A percentile compares a stretch with the other conserved stretches of the same genome.
These are phyloP conservation scores for Andrena dorsata DNA, from an alignment of 2,888 invertebrate genomes.

Conservation along the genomic window DNA sequence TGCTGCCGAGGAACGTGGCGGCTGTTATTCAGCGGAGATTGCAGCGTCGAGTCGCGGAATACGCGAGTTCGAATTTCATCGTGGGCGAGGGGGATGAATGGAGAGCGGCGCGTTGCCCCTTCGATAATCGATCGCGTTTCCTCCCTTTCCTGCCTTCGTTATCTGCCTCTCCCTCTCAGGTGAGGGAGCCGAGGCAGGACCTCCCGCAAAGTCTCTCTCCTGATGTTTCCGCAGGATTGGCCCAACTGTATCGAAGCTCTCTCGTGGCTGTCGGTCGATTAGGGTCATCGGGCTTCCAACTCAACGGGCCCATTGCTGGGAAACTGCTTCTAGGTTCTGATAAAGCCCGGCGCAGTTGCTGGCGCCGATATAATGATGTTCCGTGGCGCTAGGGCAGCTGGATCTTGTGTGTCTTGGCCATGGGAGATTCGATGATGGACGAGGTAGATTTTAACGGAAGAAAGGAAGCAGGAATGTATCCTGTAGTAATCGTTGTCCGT, in stretches of 20 bases:
- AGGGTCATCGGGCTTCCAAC: slow-evolving; percentile 76
- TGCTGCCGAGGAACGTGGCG: slow-evolving; percentile 24
- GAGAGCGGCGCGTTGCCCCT: slow-evolving; percentile 7
- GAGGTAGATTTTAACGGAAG: too few species aligned
- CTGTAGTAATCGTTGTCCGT: too few species aligned
- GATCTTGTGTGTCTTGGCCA: slow-evolving; percentile 20
- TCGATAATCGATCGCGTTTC: slow-evolving; percentile 28
- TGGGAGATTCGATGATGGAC: too few species aligned
- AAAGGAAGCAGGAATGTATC: too few species aligned
- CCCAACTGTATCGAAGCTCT: slow-evolving; percentile 22
- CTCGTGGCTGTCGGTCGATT: slow-evolving; percentile 66
- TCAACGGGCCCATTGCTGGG: slow-evolving; percentile 55
- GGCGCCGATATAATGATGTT: too few species aligned
- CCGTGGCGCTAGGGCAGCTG: background rate
- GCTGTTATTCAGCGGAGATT: slow-evolving; percentile 29
- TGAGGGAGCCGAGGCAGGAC: background rate
- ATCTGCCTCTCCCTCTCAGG: background rate
- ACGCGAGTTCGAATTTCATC: background rate
- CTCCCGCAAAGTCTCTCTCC: slow-evolving; percentile 9
- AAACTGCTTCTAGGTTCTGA: slow-evolving; percentile 52
- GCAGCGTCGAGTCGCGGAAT: background rate
- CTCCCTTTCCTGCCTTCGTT: background rate
- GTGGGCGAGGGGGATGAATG: background rate
- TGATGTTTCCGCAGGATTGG: slow-evolving; percentile 46
- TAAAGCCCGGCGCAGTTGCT: slow-evolving; percentile 35